Base-by-base conservation (phyloP, 2,797 vertebrate species). In the Esox masquinongy region DNA sequence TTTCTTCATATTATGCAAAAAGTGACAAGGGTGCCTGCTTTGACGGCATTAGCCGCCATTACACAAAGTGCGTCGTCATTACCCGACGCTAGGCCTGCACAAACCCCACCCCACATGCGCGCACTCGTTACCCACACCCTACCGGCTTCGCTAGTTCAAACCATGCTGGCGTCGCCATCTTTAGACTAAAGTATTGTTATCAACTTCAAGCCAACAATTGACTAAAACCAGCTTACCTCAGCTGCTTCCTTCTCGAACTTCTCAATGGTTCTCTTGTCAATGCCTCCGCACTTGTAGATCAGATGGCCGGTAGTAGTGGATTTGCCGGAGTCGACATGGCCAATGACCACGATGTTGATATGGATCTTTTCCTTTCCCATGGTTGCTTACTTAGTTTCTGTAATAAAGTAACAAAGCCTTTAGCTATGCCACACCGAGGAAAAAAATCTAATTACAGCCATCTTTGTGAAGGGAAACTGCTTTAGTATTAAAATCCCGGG, bases 281-380 rank as follows among this genome's bases (percentile, higher is more conserved):
- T 95, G 36, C 92, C 95, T 2, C 95, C 91, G 79, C 94, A 95
- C 72, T 96, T 95, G 92, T 95, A 95, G 92, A 96, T 95, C 78
- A 96, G 50, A 74, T 95, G 95, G 0, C 94, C 95, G 72, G 94
- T 96, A 12, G 91, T 91, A 66, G 94, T 96, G 47, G 94, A 95
- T 87, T 95, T 95, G 51, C 95, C 95, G 50, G 93, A 96, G 91
- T 95, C 95, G 89, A 95, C 93, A 82, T 96, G 95, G 86, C 95
- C 95, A 51, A 96, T 96, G 80, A 95, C 94, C 92, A 95, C 93
- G 82, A 95, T 94, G 91, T 95, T 95, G 78, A 95, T 95, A 89
- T 96, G 94, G 76, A 12, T 86, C 90, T 96, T 96, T 89, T 96
- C 95, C 92, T 95, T 96, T 89, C 88, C 94, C 94, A 94, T 95